phyloP scores from a whole-genome alignment of 2,888 invertebrate species.

The Diploptera punctata region DNA sequence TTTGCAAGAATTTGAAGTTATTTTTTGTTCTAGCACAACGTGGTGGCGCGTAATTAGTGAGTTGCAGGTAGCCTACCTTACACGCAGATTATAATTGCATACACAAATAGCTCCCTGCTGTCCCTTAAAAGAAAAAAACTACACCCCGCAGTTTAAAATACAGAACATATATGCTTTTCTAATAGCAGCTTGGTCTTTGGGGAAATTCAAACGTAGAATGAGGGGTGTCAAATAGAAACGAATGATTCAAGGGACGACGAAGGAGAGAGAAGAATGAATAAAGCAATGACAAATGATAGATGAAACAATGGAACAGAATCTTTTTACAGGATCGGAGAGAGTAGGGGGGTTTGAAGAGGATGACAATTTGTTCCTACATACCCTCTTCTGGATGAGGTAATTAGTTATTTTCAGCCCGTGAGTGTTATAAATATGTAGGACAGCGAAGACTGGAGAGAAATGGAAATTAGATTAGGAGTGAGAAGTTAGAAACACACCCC shows the following conservation, averaged over 20 bases:
- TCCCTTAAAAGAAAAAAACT: conserved; percentile 23
- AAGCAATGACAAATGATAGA: conserved; percentile 22
- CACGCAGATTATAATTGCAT: conserved; percentile 14
- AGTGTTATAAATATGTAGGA: conserved; percentile 14
- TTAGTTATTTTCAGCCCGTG: neutral
- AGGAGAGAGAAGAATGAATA: neutral
- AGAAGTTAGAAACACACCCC: neutral
- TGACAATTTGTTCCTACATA: conserved; percentile 14
- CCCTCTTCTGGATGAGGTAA: conserved; percentile 2
- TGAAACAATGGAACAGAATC: conserved; percentile 5
- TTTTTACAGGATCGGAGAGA: neutral
- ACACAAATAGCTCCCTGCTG: conserved; percentile 28
- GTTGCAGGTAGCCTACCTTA: neutral
- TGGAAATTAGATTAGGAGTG: neutral
- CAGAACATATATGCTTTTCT: conserved; percentile 13
- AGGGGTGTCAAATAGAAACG: conserved; percentile 28
- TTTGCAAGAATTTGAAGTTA: conserved; percentile 17
- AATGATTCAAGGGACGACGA: conserved; percentile 21
- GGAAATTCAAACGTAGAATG: conserved; percentile 21
- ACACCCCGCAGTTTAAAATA: conserved; percentile 11
- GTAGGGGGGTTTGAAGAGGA: conserved; percentile 10
- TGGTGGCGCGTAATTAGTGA: neutral
- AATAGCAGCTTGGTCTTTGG: conserved; percentile 19
- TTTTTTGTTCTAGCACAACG: neutral
- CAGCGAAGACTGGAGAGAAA: neutral